Conservation (phyloP, 2,888 invertebrate genomes). For the Epistrophe eligans region DNA sequence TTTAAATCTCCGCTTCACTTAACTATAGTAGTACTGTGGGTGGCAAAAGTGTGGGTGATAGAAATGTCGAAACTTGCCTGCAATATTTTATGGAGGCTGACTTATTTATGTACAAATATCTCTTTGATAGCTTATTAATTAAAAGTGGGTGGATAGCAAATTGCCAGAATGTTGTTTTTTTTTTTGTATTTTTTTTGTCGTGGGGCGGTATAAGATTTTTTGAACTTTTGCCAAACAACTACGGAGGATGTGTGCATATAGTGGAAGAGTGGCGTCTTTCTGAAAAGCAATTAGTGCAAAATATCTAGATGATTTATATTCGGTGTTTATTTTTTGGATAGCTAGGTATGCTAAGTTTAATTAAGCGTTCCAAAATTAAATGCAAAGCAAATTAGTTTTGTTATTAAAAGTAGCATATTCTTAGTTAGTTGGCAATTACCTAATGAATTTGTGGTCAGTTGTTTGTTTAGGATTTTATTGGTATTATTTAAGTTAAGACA, state of each 20-base stretch:
- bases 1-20: slow-evolving; percentile 17
- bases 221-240: slow-evolving; percentile 57
- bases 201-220: slow-evolving; percentile 41
- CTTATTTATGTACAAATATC: slow-evolving; percentile 51
- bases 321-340: slow-evolving; percentile 54
- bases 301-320: slow-evolving; percentile 64
- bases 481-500: not conserved
- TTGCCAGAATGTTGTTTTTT: slow-evolving; percentile 36
- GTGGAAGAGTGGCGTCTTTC: slow-evolving; percentile 3
- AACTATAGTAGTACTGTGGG: slow-evolving; percentile 22
- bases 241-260: slow-evolving; percentile 23
- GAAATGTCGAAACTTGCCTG: slow-evolving; percentile 47
- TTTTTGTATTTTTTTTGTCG: not conserved
- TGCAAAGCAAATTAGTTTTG: slow-evolving; percentile 69
- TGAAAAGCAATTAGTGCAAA: slow-evolving; percentile 68
- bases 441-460: slow-evolving; percentile 62
- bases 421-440: slow-evolving; percentile 51
- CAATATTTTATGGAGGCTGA: slow-evolving; percentile 41
- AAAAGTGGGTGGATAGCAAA: slow-evolving; percentile 64
- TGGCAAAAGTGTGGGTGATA: slow-evolving; percentile 29
- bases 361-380: slow-evolving; percentile 64
- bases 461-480: slow-evolving; percentile 58
- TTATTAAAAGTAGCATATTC: slow-evolving; percentile 58
- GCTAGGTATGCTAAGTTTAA: slow-evolving; percentile 47
- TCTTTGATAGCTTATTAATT: slow-evolving; percentile 70